Percentiles rank a stretch among this genome's conserved stretches.
These are phyloP conservation scores for Beroe forskalii DNA, from an alignment of 37 sponge, comb jelly and placozoan genomes.

Conservation along the genomic window DNA sequence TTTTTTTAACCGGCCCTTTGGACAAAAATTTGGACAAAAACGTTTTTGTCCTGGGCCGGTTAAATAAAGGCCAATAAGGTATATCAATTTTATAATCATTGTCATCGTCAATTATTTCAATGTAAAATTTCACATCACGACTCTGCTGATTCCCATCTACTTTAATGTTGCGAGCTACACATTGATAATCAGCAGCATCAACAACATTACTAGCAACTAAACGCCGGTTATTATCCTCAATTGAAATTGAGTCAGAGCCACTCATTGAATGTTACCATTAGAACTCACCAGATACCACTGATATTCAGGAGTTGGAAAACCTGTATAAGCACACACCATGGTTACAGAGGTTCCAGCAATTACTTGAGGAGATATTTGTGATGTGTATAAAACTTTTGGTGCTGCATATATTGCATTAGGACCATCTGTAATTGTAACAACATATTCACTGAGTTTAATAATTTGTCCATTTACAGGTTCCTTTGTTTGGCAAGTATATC, in stretches of 20 bases:
- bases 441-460: neutral
- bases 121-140: neutral
- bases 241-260: neutral
- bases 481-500: neutral
- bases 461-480: neutral
- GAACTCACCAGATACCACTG: neutral
- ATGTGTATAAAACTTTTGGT: neutral
- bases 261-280: neutral
- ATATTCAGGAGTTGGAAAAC: neutral
- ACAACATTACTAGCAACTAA: neutral
- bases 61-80: too few relatives aligned
- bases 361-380: neutral
- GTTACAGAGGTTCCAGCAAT: neutral
- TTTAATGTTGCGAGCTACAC: neutral
- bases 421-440: neutral
- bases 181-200: neutral
- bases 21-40: too few relatives aligned
- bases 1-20: too few relatives aligned
- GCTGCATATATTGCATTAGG: neutral
- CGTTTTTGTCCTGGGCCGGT: too few relatives aligned
- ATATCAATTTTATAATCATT: too few relatives aligned
- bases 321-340: neutral
- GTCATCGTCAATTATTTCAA: neutral
- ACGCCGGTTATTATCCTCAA: neutral
- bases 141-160: neutral